These are phyloP conservation scores for Pocillopora meandrina DNA, from an alignment of 92 coral and sea anemone genomes.

Conservation along the genomic window DNA sequence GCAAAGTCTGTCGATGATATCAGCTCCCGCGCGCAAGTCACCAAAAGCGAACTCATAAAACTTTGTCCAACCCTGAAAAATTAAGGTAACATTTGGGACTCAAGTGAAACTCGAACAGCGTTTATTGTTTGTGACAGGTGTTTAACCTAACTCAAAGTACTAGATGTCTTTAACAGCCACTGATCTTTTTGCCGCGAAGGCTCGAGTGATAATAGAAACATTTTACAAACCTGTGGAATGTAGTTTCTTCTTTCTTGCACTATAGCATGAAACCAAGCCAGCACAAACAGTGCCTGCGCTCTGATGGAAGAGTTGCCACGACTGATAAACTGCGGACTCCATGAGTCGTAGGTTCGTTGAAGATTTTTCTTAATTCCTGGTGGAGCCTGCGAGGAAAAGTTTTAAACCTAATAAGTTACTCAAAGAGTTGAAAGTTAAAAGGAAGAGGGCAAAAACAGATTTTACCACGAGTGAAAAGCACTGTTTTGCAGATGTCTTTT, in stretches of 20 bases:
- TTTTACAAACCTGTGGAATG: slow-evolving; percentile 85
- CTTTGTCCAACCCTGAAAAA: slow-evolving; percentile 95
- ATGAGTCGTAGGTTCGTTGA: slow-evolving; percentile 97
- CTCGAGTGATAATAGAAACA: not conserved
- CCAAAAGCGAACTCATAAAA: slow-evolving; percentile 98
- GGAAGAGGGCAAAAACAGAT: too few species aligned
- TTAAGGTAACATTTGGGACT: not conserved
- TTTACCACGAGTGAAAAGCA: too few species aligned
- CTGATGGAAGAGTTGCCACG: slow-evolving; percentile 95
- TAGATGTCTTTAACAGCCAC: too few species aligned
- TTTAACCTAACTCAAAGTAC: too few species aligned
- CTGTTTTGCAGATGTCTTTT: too few species aligned
- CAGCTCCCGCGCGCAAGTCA: slow-evolving; percentile 97
- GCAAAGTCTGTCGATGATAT: slow-evolving; percentile 93
- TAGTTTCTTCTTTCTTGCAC: slow-evolving; percentile 95
- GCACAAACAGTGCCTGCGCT: slow-evolving; percentile 97
- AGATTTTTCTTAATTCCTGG: slow-evolving; percentile 98
- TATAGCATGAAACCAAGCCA: slow-evolving; percentile 99
- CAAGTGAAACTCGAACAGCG: not conserved
- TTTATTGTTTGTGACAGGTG: not conserved
- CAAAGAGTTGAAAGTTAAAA: too few species aligned
- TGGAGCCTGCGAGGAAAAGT: slow-evolving; percentile 71
- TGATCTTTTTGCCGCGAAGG: too few species aligned
- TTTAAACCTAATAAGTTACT: not conserved
- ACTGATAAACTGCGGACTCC: slow-evolving; percentile 93